Evolutionary conservation across 1,140 invertebrate genomes (phyloP), one percentile per base, ranked within the genome.

Genomic region (Drosophila saltans): DNA sequence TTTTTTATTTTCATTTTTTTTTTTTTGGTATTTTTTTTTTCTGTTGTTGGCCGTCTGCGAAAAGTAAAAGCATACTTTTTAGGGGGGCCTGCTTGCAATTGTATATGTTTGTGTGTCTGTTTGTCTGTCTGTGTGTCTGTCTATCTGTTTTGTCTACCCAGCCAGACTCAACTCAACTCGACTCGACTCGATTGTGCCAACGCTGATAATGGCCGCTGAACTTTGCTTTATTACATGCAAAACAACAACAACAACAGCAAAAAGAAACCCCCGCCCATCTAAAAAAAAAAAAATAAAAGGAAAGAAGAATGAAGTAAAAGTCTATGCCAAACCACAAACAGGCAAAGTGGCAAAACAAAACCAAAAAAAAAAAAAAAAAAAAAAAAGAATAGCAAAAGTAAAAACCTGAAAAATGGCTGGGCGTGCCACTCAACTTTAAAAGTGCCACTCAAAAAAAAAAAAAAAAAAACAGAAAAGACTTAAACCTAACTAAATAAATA

Each of bases 211-310:
- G 74, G 73, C 61, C 75, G 71, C 71, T 71, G 71, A 80, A 78
- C 75, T 80, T 80, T 80, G 72, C 71, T 78, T 80, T 80, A 80
- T 80, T 78, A 70, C 72, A 78, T 72, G 68, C 75, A 78, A 78
- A 81, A 69, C 73, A 66, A 67, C 26, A 36, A 63, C 48, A 28
- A 36, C 16, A 48, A 48, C 16, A 48, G 24, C 45, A 48, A 26
- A 4, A 45, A 16, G 4, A 36, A 10, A 30, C 33, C 33, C 33
- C 33, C 6, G 6, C 33, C 33, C 3, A 2, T 36, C 33, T 36
- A 61, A 43, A 24, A 33, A 48, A 62, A 62, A 62, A 67, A 65
- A 66, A 36, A 36, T 3, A 45, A 36, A 40, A 41, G 56, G 26
- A 39, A 66, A 59, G 45, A 71, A 43, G 57, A 28, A 28, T n/a